Percentiles rank a stretch among this genome's conserved stretches.
These are phyloP conservation scores for Desoria tigrina DNA, from an alignment of 2,888 invertebrate genomes.

Conservation along the genomic window DNA sequence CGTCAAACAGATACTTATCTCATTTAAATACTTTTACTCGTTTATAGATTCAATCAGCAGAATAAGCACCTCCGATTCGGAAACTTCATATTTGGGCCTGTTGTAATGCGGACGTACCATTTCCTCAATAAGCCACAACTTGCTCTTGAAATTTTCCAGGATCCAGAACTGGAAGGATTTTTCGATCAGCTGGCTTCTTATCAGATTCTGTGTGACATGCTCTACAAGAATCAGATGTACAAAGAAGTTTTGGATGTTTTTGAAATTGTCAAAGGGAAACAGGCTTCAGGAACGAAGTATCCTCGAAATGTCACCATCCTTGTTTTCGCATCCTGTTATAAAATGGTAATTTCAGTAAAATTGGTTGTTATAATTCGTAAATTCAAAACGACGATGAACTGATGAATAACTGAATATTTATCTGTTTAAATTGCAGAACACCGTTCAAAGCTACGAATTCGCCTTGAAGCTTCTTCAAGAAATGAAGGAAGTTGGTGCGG, in stretches of 20 bases:
- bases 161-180: constrained; percentile 65
- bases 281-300: constrained; percentile 66
- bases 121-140: constrained; percentile 68
- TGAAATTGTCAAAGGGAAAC: constrained; percentile 64
- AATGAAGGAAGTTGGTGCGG: constrained; percentile 62
- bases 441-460: constrained; percentile 66
- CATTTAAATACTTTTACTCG: neutral
- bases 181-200: constrained; percentile 72
- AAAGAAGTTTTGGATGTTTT: constrained; percentile 67
- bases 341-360: constrained; percentile 70
- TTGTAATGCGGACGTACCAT: constrained; percentile 77
- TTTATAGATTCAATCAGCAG: constrained; percentile 70
- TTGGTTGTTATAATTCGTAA: constrained; percentile 53
- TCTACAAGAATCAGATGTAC: constrained; percentile 70
- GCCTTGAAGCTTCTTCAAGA: constrained; percentile 66
- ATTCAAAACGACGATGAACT: too few species aligned
- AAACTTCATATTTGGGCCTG: constrained; percentile 78
- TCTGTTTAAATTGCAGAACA: constrained; percentile 63
- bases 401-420: neutral
- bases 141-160: constrained; percentile 68
- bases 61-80: constrained; percentile 73
- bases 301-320: constrained; percentile 71
- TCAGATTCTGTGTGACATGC: constrained; percentile 70
- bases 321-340: constrained; percentile 71
- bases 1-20: neutral